A percentile compares a stretch with the other conserved stretches of the same genome.
Evolutionary conservation across 92 coral and sea anemone species (phyloP).

Genomic region (Montipora capitata): DNA sequence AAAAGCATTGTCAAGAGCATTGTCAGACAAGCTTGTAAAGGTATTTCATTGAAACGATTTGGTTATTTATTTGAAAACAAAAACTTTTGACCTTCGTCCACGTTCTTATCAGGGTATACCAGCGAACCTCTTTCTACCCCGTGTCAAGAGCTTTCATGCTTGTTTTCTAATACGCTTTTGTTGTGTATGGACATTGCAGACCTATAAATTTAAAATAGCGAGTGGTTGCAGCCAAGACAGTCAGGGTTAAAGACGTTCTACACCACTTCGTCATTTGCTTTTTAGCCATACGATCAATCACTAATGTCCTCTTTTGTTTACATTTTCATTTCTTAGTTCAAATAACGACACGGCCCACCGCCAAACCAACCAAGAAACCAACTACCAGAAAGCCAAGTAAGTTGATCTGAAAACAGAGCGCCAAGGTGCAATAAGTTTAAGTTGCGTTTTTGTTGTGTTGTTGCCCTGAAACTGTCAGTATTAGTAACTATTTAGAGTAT

Average conservation of each 20-base stretch:
- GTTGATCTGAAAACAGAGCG: background rate
- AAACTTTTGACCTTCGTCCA: background rate
- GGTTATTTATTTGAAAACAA: background rate
- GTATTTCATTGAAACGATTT: conserved; percentile 20
- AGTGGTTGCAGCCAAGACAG: too few species aligned
- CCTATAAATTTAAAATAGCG: too few species aligned
- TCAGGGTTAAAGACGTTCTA: too few species aligned
- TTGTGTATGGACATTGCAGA: too few species aligned
- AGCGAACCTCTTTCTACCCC: background rate
- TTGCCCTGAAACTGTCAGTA: too few species aligned
- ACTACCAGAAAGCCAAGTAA: conserved; percentile 62
- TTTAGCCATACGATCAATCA: background rate
- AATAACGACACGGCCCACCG: conserved; percentile 62
- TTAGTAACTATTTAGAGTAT: too few species aligned
- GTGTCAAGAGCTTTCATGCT: background rate
- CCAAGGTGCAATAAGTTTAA: too few species aligned
- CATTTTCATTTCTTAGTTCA: conserved; percentile 21
- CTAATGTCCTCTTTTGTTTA: background rate
- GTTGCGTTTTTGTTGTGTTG: too few species aligned
- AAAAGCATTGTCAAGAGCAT: conserved; percentile 65
- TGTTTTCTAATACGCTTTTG: too few species aligned
- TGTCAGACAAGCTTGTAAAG: conserved; percentile 76
- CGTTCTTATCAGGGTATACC: background rate
- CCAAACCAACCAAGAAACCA: conserved; percentile 45
- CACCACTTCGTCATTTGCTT: too few species aligned